A percentile compares a stretch with the other conserved stretches of the same genome.
These are phyloP conservation scores for Syrphus vitripennis DNA, from an alignment of 2,888 invertebrate species.

Conservation along the genomic window DNA sequence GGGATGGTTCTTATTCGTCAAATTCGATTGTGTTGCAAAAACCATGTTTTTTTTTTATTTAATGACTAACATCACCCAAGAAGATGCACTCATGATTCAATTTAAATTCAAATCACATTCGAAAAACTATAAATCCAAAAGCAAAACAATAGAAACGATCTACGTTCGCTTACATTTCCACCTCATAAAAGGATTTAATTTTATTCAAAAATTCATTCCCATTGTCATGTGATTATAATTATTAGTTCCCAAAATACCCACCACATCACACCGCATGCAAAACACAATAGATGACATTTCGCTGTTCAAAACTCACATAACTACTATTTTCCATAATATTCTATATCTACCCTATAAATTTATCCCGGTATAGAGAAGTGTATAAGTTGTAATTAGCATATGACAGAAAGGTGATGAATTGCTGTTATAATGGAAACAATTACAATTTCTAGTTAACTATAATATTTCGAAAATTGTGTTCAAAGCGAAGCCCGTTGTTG, in stretches of 20 bases:
- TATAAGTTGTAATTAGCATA: conserved; percentile 67
- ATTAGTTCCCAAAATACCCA: neutral
- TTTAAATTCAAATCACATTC: conserved; percentile 12
- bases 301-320: neutral
- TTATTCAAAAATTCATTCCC: neutral
- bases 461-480: neutral
- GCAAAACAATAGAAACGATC: neutral
- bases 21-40: too few species aligned
- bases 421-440: conserved; percentile 66
- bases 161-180: neutral
- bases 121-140: neutral
- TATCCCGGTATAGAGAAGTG: conserved; percentile 1
- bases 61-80: too few species aligned
- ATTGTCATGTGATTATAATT: neutral
- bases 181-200: neutral
- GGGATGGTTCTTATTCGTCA: too few species aligned
- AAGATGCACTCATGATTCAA: neutral
- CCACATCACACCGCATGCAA: neutral
- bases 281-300: conserved; percentile 21
- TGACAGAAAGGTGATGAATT: conserved; percentile 71
- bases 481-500: conserved; percentile 16
- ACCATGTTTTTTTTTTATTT: too few species aligned
- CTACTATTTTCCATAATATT: neutral
- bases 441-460: conserved; percentile 53
- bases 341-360: conserved; percentile 9